Evolutionary conservation across 2,888 invertebrate species (phyloP).

Genomic region (Cyrtodaria siliqua): DNA sequence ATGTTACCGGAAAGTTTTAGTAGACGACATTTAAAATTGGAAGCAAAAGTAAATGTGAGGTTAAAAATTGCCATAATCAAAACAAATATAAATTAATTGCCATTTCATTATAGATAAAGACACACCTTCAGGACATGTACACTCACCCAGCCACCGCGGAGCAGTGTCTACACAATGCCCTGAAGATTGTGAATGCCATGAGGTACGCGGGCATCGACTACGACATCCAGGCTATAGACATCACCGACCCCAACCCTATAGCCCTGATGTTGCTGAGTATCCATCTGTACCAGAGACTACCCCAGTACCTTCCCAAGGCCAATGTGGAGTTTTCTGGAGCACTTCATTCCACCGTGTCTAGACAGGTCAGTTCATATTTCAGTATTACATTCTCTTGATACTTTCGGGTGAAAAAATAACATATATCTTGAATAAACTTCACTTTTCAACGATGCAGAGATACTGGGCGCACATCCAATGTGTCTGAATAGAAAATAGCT

Average conservation of each 20-base stretch:
- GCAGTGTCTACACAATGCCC: slow-evolving; percentile 85
- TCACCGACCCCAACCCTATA: slow-evolving; percentile 86
- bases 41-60: too few species aligned
- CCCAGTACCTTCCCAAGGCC: slow-evolving; percentile 84
- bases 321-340: slow-evolving; percentile 83
- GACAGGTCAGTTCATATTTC: slow-evolving; percentile 77
- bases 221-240: slow-evolving; percentile 86
- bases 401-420: too few species aligned
- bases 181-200: slow-evolving; percentile 84
- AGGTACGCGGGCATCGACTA: slow-evolving; percentile 84
- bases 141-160: slow-evolving; percentile 84
- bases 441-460: too few species aligned
- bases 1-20: too few species aligned
- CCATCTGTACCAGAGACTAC: slow-evolving; percentile 84
- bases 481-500: too few species aligned
- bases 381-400: too few species aligned
- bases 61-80: too few species aligned
- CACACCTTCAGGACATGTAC: slow-evolving; percentile 84
- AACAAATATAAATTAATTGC: too few species aligned
- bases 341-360: slow-evolving; percentile 80
- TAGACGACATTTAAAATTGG: too few species aligned
- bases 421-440: too few species aligned
- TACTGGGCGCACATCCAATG: too few species aligned
- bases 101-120: too few species aligned
- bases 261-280: slow-evolving; percentile 82